A percentile compares a stretch with the other conserved stretches of the same genome.
Evolutionary conservation across 2,797 vertebrate genomes (phyloP).

Genomic region (Tolypeutes matacus): DNA sequence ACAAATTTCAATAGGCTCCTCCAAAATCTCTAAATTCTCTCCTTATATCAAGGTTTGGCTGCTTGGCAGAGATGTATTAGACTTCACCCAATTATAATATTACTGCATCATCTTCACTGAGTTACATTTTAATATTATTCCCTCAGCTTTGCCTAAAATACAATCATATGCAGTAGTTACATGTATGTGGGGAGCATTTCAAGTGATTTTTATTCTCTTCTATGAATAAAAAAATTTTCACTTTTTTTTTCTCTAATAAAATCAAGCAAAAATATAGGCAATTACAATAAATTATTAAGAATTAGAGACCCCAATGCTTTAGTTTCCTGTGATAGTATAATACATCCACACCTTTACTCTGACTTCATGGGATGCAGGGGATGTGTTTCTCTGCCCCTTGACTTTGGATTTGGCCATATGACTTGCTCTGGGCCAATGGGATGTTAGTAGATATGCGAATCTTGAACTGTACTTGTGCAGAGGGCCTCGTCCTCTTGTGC

Average conservation of each 20-base stretch:
- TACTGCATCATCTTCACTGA: not conserved
- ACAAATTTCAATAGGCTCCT: not conserved
- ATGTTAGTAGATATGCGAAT: not conserved
- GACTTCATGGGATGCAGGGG: not conserved
- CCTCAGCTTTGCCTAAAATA: not conserved
- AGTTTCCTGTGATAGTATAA: too few relatives aligned
- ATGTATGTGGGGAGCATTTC: not conserved
- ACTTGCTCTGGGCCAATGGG: not conserved
- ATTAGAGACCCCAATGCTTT: not conserved
- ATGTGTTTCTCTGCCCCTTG: not conserved
- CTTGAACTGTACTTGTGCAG: not conserved
- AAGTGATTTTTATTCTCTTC: not conserved
- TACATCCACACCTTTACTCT: not conserved
- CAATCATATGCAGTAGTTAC: not conserved
- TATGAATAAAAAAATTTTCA: not conserved
- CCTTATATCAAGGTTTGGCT: not conserved
- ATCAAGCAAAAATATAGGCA: not conserved
- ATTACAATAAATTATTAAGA: not conserved
- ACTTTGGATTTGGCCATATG: not conserved
- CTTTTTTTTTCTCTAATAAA: not conserved
- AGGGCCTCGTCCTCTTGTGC: not conserved
- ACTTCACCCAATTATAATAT: not conserved
- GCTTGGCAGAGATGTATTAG: not conserved
- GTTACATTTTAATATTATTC: not conserved
- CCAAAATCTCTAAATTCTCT: not conserved